Evolutionary conservation across 2,888 invertebrate genomes (phyloP), one percentile per base, ranked within the genome.

Genomic region (Onchidella celtica): DNA sequence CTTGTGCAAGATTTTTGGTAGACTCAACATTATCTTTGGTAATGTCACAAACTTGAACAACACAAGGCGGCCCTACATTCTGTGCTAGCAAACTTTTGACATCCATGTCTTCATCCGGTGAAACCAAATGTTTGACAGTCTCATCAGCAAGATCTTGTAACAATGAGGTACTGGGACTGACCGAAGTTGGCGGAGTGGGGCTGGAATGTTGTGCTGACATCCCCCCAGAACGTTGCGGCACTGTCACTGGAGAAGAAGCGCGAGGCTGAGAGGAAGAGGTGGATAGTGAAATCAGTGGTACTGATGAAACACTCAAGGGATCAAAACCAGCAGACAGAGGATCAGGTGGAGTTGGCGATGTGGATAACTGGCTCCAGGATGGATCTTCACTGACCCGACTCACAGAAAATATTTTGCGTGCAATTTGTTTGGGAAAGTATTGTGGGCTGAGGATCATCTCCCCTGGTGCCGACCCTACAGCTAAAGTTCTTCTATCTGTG

Each of bases 401-500:
- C 40, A 91, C 90, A 38, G 90, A 89, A 79, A 91, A 91, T 57
- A 91, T 86, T 83, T 91, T 91, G 81, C 89, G 90, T 57, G 89
- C 90, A 65, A 87, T 88, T n/a, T 86, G 87, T 69, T 86, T 86
- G 6, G 89, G 86, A 73, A 87, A 88, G 84, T 90, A 91, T 81
- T 91, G 91, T 1, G 91, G 91, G 83, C 90, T 90, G 2, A 90
- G 85, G 21, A 91, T 81, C 38, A 90, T 83, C 72, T 89, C 87
- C 9, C 85, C 88, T n/a, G 88, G 85, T n/a, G 86, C 82, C 6
- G 86, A 66, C 63, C 82, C 77, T 14, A 80, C 34, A 21, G 21
- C 34, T 6, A 70, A 38, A n/a, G 70, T 34, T 17, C 76, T 32
- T 38, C 34, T 32, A 57, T 29, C 47, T 32, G 68, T 75, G 9